Base-by-base conservation (phyloP, 2,888 invertebrate genomes). In the Eilema griseolum region DNA sequence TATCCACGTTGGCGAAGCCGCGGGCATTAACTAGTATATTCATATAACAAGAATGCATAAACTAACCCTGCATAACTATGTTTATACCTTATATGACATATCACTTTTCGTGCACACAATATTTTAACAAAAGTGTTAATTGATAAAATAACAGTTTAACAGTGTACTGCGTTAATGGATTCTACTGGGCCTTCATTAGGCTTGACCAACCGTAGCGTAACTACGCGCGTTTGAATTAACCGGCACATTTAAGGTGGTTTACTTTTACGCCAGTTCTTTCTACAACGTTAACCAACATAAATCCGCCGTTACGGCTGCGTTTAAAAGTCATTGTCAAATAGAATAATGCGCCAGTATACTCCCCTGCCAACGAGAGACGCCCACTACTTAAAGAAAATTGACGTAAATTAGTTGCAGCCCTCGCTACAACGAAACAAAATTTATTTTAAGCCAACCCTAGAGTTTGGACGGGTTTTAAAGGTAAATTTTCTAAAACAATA, bases 101-200 rank as follows among this genome's bases (percentile, higher is more conserved):
- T 23, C 57, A 33, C 24, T 70, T n/a, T 64, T 3, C 10, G 14
- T 3, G 12, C 20, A 26, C 68, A 46, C 74, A 63, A 67, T 80
- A 68, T 10, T 33, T 52, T 52, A 52, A n/a, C 46, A 70, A 63
- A 67, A 56, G 23, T 71, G 71, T 61, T 61, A 79, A 72, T 72
- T 77, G 69, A 72, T 74, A 70, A 79, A 81, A 73, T 71, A 75
- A 70, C 37, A 23, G 71, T 72, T 66, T 70, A 68, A 72, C 73
- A 72, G 61, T 62, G 65, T 11, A 31, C 61, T 28, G 69, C 37
- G 73, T 66, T 81, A 81, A 78, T 78, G 83, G 76, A 73, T 72
- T 77, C 70, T 28, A 72, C 41, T 16, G 41, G 41, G 41, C 16
- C 41, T 16, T 41, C 41, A 2, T 41, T 41, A 14, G 4, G 4